phyloP scores from a whole-genome alignment of 1,140 invertebrate genomes.

The Formica selysi region DNA sequence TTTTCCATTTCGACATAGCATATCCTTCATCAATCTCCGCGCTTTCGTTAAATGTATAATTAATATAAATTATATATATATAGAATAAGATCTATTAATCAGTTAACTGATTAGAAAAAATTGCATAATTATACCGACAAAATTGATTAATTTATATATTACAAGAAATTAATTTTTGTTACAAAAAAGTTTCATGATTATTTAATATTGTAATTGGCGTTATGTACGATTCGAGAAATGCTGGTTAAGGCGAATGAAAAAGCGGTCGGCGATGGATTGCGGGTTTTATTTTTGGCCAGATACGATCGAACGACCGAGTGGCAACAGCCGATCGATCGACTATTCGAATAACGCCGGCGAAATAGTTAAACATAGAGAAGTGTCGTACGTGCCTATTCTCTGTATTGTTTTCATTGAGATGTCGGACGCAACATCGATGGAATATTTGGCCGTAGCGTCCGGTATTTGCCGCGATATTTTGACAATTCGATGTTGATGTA shows the following conservation, averaged over 20 bases:
- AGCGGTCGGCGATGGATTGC: constrained; percentile 48
- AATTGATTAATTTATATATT: constrained; percentile 16
- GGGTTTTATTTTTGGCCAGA: constrained; percentile 72
- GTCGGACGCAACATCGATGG: constrained; percentile 4
- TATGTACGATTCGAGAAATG: constrained; percentile 3
- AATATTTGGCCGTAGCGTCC: constrained; percentile 22
- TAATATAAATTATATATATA: background rate
- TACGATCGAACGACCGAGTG: constrained; percentile 66
- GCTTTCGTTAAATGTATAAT: background rate
- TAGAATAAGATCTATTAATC: constrained; percentile 8
- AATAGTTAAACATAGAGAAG: constrained; percentile 20
- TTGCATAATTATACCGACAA: background rate
- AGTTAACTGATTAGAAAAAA: background rate
- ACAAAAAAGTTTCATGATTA: background rate
- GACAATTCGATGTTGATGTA: background rate
- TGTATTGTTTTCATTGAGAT: constrained; percentile 17
- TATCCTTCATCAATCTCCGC: background rate
- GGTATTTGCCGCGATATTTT: constrained; percentile 37
- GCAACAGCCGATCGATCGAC: constrained; percentile 72
- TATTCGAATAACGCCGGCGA: constrained; percentile 38
- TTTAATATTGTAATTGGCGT: background rate
- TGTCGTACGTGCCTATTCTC: background rate
- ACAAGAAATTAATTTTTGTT: background rate
- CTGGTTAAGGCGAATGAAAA: constrained; percentile 59
- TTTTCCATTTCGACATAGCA: background rate